Evolutionary conservation across 2,888 invertebrate species (phyloP).

Genomic region (Aleiodes testaceus): DNA sequence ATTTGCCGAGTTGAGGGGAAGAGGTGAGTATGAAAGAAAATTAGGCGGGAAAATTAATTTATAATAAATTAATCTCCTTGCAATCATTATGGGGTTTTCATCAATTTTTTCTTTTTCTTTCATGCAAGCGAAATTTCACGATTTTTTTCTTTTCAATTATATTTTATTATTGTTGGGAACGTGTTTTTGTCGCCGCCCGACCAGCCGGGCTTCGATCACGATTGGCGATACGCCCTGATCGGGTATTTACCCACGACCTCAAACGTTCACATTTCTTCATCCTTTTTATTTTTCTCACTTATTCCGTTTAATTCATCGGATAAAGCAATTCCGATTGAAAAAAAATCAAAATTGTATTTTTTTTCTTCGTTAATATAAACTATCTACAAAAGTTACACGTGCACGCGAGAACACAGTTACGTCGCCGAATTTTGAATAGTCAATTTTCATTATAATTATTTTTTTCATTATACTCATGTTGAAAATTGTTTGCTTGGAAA

Average conservation of each 20-base stretch:
- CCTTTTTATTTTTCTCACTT: constrained; percentile 10
- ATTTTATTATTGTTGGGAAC: constrained; percentile 4
- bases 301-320: constrained; percentile 2
- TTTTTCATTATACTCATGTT: too few relatives aligned
- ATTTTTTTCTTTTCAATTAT: neutral
- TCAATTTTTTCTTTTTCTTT: neutral
- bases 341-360: constrained; percentile 36
- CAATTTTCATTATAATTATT: neutral
- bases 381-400: constrained; percentile 14
- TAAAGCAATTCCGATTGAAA: constrained; percentile 26
- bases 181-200: constrained; percentile 25
- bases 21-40: constrained; percentile 26
- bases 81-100: neutral
- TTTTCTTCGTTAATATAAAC: constrained; percentile 15
- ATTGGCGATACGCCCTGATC: neutral
- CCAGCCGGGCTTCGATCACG: constrained; percentile 24
- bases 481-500: constrained; percentile 4
- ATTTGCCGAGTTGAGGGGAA: constrained; percentile 63
- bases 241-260: neutral
- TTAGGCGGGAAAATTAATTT: constrained; percentile 1
- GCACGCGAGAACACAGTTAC: constrained; percentile 9
- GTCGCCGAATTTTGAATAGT: constrained; percentile 1
- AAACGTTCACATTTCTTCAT: constrained; percentile 22
- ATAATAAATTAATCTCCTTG: neutral
- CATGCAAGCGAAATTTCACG: neutral